Percentiles rank a stretch among this genome's conserved stretches.
Evolutionary conservation across 2,113 vertebrate genomes (phyloP).

Genomic region (Trematomus loennbergii): DNA sequence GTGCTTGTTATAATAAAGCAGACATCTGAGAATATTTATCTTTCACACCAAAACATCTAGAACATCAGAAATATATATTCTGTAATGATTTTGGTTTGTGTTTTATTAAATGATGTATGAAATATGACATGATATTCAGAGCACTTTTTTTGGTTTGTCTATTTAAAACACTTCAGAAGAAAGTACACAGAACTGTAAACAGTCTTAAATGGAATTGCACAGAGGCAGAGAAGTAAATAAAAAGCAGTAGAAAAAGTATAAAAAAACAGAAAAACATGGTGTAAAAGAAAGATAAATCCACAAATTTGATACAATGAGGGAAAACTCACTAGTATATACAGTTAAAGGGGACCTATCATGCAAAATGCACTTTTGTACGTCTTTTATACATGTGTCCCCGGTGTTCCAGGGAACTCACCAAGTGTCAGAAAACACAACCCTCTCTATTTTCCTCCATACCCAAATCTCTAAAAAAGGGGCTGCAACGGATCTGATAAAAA

Average conservation of each 20-base stretch:
- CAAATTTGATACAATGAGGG: background rate
- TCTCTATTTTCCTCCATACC: too few relatives aligned
- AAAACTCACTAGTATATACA: conserved; percentile 8
- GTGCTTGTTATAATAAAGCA: background rate
- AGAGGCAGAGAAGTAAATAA: background rate
- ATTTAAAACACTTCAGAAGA: background rate
- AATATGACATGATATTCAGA: background rate
- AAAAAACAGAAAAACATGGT: conserved; percentile 37
- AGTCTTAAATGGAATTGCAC: conserved; percentile 11
- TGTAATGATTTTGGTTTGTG: conserved; percentile 42
- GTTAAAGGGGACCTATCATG: too few relatives aligned
- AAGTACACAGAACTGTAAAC: conserved; percentile 3
- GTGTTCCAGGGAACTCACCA: too few relatives aligned
- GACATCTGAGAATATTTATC: conserved; percentile 39
- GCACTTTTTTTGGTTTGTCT: conserved; percentile 8
- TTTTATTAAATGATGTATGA: conserved; percentile 62
- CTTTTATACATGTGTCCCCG: too few relatives aligned
- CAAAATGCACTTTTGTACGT: too few relatives aligned
- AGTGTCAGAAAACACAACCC: too few relatives aligned
- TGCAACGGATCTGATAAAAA: too few relatives aligned
- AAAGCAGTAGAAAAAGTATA: background rate
- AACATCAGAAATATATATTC: conserved; percentile 21
- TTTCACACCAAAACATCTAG: conserved; percentile 26
- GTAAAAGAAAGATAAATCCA: background rate
- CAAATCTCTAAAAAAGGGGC: too few relatives aligned